Evolutionary conservation across 2,113 vertebrate species (phyloP), one percentile per base, ranked within the genome.

Genomic region (Xiphorhynchus elegans): DNA sequence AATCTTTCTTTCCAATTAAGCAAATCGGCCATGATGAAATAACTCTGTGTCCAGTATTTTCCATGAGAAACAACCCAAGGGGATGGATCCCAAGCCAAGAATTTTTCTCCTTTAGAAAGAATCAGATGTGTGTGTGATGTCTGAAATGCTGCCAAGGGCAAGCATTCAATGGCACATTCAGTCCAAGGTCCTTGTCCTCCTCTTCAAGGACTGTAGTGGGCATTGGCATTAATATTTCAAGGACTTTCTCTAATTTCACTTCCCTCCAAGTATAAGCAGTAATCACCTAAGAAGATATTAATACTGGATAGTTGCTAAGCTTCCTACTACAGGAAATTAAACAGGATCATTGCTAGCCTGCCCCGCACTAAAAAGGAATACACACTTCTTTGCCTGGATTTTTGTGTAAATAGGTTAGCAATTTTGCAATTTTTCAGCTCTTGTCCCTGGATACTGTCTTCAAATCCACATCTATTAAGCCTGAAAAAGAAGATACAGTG

Each of bases 271-370:
- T 63, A 59, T 37, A 84, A 67, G 73, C 52, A 93, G 64, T 73
- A 90, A 92, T 81, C 79, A 94, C 56, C 79, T 69, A 60, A 94
- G 83, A 60, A 95, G 86, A 77, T 52, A 56, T 18, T 91, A 77
- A 74, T 95, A 87, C 73, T 10, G 13, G 75, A 64, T 17, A 74
- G 74, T 79, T 89, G 62, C 72, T 89, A 82, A 93, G 77, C 81
- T 94, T 87, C 76, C 88, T 84, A 78, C 52, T 81, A 84, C 83
- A 95, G 95, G 93, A 95, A 96, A 96, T 96, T 91, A 96, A 95
- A 94, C 42, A 49, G 83, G n/a, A 64, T 64, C 47, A 37, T 78
- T 66, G 49, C 39, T 84, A 75, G 52, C 76, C 88, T 94, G 79
- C 39, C n/a, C 82, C 59, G 76, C 31, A 25, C 70, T 78, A 63